These are phyloP conservation scores for Hyperoplus immaculatus DNA, from an alignment of 2,797 vertebrate species.

Conservation along the genomic window DNA sequence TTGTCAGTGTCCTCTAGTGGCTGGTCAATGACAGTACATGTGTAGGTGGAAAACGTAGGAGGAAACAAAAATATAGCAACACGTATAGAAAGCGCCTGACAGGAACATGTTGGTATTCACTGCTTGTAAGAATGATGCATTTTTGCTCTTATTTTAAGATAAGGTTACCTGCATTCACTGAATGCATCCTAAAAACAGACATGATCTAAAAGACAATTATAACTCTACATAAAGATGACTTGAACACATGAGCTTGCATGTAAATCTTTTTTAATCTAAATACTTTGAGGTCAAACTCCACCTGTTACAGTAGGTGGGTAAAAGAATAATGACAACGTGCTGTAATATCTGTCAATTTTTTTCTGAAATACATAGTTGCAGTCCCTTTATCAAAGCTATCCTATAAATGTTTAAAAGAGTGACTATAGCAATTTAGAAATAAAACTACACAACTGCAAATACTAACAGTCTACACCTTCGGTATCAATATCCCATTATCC, in stretches of 20 bases:
- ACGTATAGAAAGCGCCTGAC: neutral
- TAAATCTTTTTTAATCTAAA: too few relatives aligned
- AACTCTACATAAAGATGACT: too few relatives aligned
- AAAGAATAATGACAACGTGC: neutral
- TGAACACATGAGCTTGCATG: too few relatives aligned
- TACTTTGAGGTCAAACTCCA: neutral
- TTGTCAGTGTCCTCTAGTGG: conserved; percentile 60
- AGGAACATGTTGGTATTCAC: neutral
- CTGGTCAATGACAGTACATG: neutral
- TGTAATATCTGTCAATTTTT: neutral
- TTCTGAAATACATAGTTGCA: neutral
- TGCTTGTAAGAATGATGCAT: neutral
- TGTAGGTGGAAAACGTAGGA: neutral
- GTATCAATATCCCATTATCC: conserved; percentile 5
- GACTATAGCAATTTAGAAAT: neutral
- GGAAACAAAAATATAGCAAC: neutral
- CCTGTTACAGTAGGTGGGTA: conserved; percentile 10
- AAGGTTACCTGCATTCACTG: neutral
- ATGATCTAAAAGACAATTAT: too few relatives aligned
- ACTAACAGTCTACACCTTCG: neutral
- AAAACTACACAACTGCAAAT: neutral
- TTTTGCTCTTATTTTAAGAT: neutral
- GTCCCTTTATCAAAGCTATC: neutral
- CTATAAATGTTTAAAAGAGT: neutral
- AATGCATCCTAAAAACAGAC: too few relatives aligned